These are phyloP conservation scores for Capitulum mitella DNA, from an alignment of 2,888 invertebrate genomes.

Conservation along the genomic window DNA sequence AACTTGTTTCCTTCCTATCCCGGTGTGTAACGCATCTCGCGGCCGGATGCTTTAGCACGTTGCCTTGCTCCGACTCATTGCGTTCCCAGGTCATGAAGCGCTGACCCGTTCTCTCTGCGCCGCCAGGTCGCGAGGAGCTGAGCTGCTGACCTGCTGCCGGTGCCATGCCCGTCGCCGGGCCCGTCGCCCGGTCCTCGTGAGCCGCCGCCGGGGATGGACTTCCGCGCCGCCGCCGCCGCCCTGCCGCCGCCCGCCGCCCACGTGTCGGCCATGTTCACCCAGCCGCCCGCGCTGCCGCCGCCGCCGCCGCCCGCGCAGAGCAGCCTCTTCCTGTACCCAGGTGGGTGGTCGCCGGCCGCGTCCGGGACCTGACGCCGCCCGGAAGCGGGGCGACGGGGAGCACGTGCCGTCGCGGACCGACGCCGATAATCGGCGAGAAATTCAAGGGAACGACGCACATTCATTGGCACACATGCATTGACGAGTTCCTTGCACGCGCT, in stretches of 20 bases:
- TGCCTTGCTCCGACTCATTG: too few species aligned
- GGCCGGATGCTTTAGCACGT: too few species aligned
- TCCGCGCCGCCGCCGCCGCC: slow-evolving; percentile 28
- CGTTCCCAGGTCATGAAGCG: too few species aligned
- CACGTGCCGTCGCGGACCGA: too few species aligned
- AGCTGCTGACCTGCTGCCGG: not conserved
- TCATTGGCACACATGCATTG: too few species aligned
- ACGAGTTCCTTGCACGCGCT: too few species aligned
- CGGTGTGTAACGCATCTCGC: too few species aligned
- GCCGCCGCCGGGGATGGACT: not conserved
- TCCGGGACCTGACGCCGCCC: too few species aligned
- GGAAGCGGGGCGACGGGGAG: too few species aligned
- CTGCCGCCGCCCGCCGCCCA: slow-evolving; percentile 35
- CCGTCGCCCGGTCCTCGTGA: not conserved
- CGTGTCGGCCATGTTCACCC: slow-evolving; percentile 34
- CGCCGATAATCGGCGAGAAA: too few species aligned
- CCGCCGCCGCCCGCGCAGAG: not conserved
- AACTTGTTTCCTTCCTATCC: too few species aligned
- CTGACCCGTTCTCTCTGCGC: not conserved
- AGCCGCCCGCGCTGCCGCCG: slow-evolving; percentile 27
- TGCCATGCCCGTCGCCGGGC: not conserved
- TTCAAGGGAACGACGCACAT: too few species aligned
- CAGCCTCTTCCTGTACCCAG: slow-evolving; percentile 3
- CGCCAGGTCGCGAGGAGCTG: not conserved
- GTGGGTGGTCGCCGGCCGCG: not conserved